A percentile compares a stretch with the other conserved stretches of the same genome.
Conservation (phyloP, 1,140 invertebrate species). For the Bombus sibiricus region DNA sequence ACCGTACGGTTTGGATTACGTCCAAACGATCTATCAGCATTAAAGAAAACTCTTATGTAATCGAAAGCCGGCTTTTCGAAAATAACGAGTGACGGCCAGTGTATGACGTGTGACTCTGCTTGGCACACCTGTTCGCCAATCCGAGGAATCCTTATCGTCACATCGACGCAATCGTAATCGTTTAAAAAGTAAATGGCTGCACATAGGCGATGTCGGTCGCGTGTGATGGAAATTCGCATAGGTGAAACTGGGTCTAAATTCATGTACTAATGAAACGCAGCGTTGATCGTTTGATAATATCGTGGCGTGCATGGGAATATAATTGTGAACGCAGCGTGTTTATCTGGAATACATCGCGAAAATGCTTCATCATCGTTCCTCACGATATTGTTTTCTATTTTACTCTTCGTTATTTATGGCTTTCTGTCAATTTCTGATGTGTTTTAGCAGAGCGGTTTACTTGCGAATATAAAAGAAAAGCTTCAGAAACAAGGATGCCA, state of each 20-base stretch:
- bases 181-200: neutral
- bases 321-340: neutral
- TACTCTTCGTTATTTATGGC: neutral
- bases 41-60: slow-evolving; percentile 60
- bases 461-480: no score
- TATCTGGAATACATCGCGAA: neutral
- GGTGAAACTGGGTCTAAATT: slow-evolving; percentile 17
- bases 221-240: neutral
- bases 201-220: neutral
- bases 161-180: neutral
- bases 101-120: neutral
- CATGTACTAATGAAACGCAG: slow-evolving; percentile 3
- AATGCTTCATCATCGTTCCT: neutral
- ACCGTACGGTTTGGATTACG: slow-evolving; percentile 52
- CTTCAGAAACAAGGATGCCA: neutral
- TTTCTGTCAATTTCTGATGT: rapidly evolving
- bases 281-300: slow-evolving; percentile 21
- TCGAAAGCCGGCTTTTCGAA: slow-evolving; percentile 45
- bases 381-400: neutral
- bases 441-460: neutral
- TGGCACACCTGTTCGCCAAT: slow-evolving; percentile 57
- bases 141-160: neutral
- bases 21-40: slow-evolving; percentile 51
- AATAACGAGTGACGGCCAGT: slow-evolving; percentile 48
- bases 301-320: neutral